phyloP scores from a whole-genome alignment of 2,113 vertebrate genomes.

The Vicugna pacos region DNA sequence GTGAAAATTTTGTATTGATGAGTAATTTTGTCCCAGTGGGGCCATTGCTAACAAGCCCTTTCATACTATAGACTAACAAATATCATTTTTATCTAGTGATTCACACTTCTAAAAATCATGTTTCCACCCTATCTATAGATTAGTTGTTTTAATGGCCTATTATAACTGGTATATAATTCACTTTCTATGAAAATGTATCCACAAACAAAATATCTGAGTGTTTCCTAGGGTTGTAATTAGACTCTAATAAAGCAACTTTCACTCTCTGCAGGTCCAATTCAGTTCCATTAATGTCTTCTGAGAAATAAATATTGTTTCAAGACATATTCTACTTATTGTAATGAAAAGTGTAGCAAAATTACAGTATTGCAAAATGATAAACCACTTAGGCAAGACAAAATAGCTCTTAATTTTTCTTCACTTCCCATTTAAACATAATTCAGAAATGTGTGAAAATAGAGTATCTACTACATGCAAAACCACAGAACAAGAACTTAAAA shows the following conservation, averaged over 20 bases:
- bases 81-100: constrained; percentile 25
- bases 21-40: background rate
- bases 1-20: background rate
- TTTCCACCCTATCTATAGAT: background rate
- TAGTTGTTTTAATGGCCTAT: background rate
- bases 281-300: background rate
- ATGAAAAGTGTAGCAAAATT: background rate
- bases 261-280: background rate
- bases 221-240: background rate
- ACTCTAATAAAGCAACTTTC: background rate
- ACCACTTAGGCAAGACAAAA: background rate
- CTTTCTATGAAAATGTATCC: background rate
- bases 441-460: background rate
- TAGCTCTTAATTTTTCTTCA: background rate
- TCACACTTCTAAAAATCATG: background rate
- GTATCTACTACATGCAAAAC: background rate
- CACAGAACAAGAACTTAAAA: background rate
- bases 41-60: background rate
- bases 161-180: background rate
- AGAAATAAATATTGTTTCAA: background rate
- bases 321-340: background rate
- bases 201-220: background rate
- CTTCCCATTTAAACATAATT: background rate
- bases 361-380: background rate
- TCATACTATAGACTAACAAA: background rate